Base-by-base conservation (phyloP, 2,113 vertebrate genomes). In the Pygoscelis adeliae region DNA sequence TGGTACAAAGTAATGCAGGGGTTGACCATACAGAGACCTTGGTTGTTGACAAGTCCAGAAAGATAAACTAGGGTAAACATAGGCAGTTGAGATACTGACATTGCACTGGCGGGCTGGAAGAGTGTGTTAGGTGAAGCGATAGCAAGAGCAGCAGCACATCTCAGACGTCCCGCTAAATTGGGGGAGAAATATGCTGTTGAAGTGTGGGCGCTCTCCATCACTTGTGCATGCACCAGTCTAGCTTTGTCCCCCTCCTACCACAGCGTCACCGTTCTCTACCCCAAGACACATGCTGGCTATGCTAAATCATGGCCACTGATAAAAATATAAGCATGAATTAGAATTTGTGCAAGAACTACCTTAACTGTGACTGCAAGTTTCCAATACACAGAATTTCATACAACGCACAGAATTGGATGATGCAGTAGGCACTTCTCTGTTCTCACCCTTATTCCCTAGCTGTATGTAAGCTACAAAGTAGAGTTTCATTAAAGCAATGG, bases 401-500 rank as follows among this genome's bases (percentile, higher is more conserved):
- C 14, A 55, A 53, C 1, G 1, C 53, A 49, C 22, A n/a, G 74
- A 85, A 55, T 8, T 40, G 53, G 38, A 26, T 46, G 66, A 62
- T 32, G 42, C 71, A 88, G 52, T 30, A 90, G 62, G 36, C 76
- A 80, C 11, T 79, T 69, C 82, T 90, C 65, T 71, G 32, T 47
- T 85, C 66, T 76, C 56, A 79, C 26, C n/a, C 79, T 83, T 65
- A 71, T 71, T 88, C 86, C 77, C 70, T 25, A 52, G 74, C 53
- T 76, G 49, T 56, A 61, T 34, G 18, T 49, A 69, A 92, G 86
- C 62, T 83, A 72, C 76, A 62, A 49, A 82, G 42, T 1, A 61
- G 81, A 55, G 58, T 90, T 93, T 82, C 67, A 77, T 82, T 92
- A 92, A 85, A 80, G 74, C 66, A 89, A 86, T 17, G 55, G 58